Evolutionary conservation across 2,797 vertebrate species (phyloP).

Genomic region (Benthosema pterotum): DNA sequence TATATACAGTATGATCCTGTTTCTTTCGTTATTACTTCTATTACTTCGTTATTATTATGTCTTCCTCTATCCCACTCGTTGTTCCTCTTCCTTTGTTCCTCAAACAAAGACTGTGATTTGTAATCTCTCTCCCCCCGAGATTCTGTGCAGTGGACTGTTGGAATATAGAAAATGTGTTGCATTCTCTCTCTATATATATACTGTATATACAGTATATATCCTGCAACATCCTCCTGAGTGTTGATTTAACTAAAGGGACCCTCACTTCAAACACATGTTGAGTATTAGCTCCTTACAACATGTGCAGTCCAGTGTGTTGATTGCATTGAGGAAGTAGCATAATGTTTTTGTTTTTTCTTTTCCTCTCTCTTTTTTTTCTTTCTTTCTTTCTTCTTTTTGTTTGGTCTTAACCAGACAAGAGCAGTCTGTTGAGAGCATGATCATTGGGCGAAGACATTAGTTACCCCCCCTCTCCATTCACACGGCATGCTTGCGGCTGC

Average conservation of each 20-base stretch:
- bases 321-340: constrained; percentile 63
- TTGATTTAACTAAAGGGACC: too few species aligned
- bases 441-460: constrained; percentile 70
- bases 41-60: too few species aligned
- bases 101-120: background rate
- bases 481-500: constrained; percentile 62
- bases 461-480: constrained; percentile 64
- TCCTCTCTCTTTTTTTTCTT: constrained; percentile 6
- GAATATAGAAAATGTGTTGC: constrained; percentile 3
- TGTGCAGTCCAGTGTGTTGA: constrained; percentile 52
- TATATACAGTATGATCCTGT: background rate
- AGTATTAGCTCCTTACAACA: constrained; percentile 55
- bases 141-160: background rate
- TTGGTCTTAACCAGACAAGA: constrained; percentile 57
- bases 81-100: background rate
- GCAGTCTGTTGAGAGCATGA: constrained; percentile 70
- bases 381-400: constrained; percentile 23
- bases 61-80: background rate
- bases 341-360: constrained; percentile 69
- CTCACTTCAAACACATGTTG: constrained; percentile 56
- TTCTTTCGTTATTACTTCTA: background rate
- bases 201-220: too few species aligned
- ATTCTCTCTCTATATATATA: too few species aligned
- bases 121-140: background rate
- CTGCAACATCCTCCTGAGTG: too few species aligned